Percentiles rank a stretch among this genome's conserved stretches.
Conservation (phyloP, 2,888 invertebrate species). For the Drosophila cracens region DNA sequence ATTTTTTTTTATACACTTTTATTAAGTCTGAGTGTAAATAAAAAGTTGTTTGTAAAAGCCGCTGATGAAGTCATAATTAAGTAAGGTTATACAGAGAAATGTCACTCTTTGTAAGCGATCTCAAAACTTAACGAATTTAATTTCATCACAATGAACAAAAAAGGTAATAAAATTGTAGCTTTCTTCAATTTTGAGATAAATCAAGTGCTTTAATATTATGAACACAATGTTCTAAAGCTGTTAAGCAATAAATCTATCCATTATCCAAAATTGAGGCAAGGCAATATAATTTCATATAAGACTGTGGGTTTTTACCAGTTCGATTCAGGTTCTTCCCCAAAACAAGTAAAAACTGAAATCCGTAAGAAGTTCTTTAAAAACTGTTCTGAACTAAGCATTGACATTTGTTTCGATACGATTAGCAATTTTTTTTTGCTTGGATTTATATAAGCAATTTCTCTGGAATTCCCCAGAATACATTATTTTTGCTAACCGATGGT, state of each 20-base stretch:
- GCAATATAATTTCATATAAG: conserved; percentile 18
- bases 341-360: conserved; percentile 13
- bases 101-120: conserved; percentile 3
- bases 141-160: background rate
- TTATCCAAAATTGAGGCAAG: background rate
- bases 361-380: conserved; percentile 21
- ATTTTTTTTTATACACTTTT: background rate
- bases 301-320: conserved; percentile 46
- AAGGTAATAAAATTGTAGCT: background rate
- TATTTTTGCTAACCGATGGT: conserved; percentile 25
- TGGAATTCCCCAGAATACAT: conserved; percentile 59
- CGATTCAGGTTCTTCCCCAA: conserved; percentile 46
- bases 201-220: conserved; percentile 11
- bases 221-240: conserved; percentile 8
- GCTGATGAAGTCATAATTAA: conserved; percentile 24
- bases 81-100: conserved; percentile 13
- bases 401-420: conserved; percentile 42
- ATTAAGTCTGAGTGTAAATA: background rate
- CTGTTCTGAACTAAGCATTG: conserved; percentile 36
- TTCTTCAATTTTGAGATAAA: background rate
- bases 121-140: conserved; percentile 1
- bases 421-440: background rate
- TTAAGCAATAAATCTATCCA: conserved; percentile 32
- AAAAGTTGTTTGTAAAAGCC: conserved; percentile 9
- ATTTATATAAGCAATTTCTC: conserved; percentile 37